A percentile compares a stretch with the other conserved stretches of the same genome.
phyloP scores from a whole-genome alignment of 2,888 invertebrate genomes.

The Phania funesta region DNA sequence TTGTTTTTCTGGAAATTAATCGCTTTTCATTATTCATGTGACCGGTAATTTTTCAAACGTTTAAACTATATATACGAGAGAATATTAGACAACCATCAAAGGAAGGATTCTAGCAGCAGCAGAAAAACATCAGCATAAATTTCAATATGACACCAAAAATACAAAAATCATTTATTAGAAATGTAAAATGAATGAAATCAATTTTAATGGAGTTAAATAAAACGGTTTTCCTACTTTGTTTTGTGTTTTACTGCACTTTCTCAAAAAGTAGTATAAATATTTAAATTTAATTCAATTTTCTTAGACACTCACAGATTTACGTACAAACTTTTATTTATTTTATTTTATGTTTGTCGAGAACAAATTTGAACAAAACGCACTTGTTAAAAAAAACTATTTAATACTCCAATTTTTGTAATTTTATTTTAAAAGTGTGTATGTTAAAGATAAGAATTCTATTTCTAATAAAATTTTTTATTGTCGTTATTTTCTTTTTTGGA shows the following conservation, averaged over 20 bases:
- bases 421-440: background rate
- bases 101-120: constrained; percentile 8
- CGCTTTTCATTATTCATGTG: constrained; percentile 72
- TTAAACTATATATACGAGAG: constrained; percentile 60
- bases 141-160: background rate
- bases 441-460: constrained; percentile 7
- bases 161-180: background rate
- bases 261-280: background rate
- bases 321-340: background rate
- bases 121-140: background rate
- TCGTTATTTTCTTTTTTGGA: constrained; percentile 53
- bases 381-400: background rate
- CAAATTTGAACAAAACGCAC: background rate
- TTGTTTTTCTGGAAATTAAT: constrained; percentile 69
- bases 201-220: background rate
- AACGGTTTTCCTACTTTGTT: background rate
- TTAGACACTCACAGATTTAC: background rate
- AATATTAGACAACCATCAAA: constrained; percentile 50
- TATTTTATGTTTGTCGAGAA: background rate
- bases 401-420: background rate
- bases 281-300: background rate
- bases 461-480: constrained; percentile 56
- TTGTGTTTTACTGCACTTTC: background rate
- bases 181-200: background rate
- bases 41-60: constrained; percentile 72